Evolutionary conservation across 2,113 vertebrate species (phyloP).

Genomic region (Syngnathus floridae): DNA sequence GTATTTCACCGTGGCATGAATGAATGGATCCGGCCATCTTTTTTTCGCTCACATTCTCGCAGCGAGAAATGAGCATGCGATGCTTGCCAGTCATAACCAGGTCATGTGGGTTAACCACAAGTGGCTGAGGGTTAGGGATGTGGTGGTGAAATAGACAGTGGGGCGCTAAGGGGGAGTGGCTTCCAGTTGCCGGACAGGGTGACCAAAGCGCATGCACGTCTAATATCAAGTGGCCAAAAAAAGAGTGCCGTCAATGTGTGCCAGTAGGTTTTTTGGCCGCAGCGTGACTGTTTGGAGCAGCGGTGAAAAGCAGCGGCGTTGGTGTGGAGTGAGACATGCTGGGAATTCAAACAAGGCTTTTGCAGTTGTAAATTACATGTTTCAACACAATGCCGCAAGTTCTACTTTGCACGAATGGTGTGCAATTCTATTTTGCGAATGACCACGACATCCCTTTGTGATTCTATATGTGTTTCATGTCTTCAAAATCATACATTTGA

Average conservation of each 20-base stretch:
- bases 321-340: conserved; percentile 39
- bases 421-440: background rate
- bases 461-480: background rate
- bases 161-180: conserved; percentile 23
- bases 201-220: conserved; percentile 25
- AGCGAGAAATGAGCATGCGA: conserved; percentile 40
- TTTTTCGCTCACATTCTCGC: conserved; percentile 13
- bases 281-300: conserved; percentile 26
- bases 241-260: conserved; percentile 23
- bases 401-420: conserved; percentile 3
- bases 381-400: conserved; percentile 30
- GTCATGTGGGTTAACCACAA: conserved; percentile 58
- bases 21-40: conserved; percentile 41
- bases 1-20: conserved; percentile 53
- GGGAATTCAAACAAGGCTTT: conserved; percentile 39
- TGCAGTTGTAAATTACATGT: conserved; percentile 34
- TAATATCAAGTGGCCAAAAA: conserved; percentile 7
- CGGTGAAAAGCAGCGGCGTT: conserved; percentile 28
- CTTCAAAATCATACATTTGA: background rate
- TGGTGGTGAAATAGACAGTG: conserved; percentile 41
- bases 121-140: conserved; percentile 49
- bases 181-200: conserved; percentile 9
- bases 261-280: conserved; percentile 23
- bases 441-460: conserved; percentile 1
- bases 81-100: conserved; percentile 41